phyloP scores from a whole-genome alignment of 1,140 invertebrate species.

The Caligus rogercresseyi region DNA sequence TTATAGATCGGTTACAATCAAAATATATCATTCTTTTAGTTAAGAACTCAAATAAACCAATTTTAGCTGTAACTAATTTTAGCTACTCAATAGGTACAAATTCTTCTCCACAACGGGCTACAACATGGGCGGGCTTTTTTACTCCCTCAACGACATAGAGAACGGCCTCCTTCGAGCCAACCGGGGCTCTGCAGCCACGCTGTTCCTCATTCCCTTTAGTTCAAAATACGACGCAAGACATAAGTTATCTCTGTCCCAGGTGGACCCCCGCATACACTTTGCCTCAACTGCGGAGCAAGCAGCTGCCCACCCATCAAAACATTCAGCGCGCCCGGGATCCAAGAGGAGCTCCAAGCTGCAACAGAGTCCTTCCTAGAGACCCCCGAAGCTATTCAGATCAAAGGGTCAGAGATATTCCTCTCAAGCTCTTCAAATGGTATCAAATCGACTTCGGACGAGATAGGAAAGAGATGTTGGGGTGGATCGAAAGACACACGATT shows the following conservation, averaged over 20 bases:
- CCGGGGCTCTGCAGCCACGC: slow-evolving; percentile 13
- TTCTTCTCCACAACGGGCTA: slow-evolving; percentile 22
- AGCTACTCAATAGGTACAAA: slow-evolving; percentile 18
- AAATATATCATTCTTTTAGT: too few relatives aligned
- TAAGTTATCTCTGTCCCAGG: not conserved
- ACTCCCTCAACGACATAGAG: slow-evolving; percentile 23
- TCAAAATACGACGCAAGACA: slow-evolving; percentile 20
- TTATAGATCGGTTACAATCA: too few relatives aligned
- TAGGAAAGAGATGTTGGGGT: slow-evolving; percentile 19
- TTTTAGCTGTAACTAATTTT: too few relatives aligned
- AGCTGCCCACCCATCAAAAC: slow-evolving; percentile 24
- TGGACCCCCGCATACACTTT: slow-evolving; percentile 24
- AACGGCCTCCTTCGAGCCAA: slow-evolving; percentile 23
- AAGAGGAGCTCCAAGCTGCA: slow-evolving; percentile 20
- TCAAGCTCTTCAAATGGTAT: slow-evolving; percentile 23
- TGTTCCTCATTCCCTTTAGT: slow-evolving; percentile 22
- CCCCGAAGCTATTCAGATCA: slow-evolving; percentile 20
- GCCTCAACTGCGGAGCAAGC: slow-evolving; percentile 23
- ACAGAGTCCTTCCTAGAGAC: slow-evolving; percentile 22
- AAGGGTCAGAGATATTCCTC: slow-evolving; percentile 19
- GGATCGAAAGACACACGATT: slow-evolving; percentile 19
- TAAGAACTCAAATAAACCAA: too few relatives aligned
- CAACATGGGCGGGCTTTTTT: slow-evolving; percentile 21
- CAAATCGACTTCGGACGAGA: slow-evolving; percentile 21
- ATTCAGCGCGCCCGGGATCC: slow-evolving; percentile 20